Evolutionary conservation across 2,888 invertebrate genomes (phyloP), one percentile per base, ranked within the genome.

Genomic region (Chymomyza fuscimana): DNA sequence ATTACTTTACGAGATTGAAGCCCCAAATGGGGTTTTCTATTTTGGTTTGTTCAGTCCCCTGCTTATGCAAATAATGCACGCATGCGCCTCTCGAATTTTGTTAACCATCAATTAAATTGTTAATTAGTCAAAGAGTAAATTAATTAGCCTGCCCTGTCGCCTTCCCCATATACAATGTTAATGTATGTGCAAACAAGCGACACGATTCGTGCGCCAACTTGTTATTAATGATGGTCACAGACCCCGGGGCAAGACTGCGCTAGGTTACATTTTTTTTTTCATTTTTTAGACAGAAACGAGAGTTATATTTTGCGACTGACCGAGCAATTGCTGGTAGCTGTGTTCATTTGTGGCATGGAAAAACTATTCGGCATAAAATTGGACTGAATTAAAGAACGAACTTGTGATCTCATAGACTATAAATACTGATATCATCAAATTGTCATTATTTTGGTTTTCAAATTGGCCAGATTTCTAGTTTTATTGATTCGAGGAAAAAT

Each of bases 41-140:
- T 46, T 12, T 10, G 4, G 40, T 46, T 12, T 46, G 40, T 1
- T 46, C 58, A 54, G 66, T 73, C 63, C 60, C 67, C 61, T 46
- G 64, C 72, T 77, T 87, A 85, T 82, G 87, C 77, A 82, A 85
- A 87, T 82, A 78, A 73, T 46, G 40, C 40, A 46, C 40, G 40
- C 40, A 46, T 46, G 40, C 40, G 40, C 40, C 40, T 46, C 40
- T 46, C 40, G 40, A 46, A 4, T 46, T 46, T 54, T 9, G 54
- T 16, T 54, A 19, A 54, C 78, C 80, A 86, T 89, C 86, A 82
- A 86, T 84, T 82, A 84, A 87, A 79, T 82, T 82, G 81, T 86
- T 85, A 86, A 87, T 87, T 82, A 82, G 84, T 77, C 73, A 87
- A 86, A 86, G 40, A 81, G 84, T 87, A 87, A 88, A 87, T 87